phyloP scores from a whole-genome alignment of 35 echinoderm and acorn worm genomes.

The Apostichopus parvimensis region DNA sequence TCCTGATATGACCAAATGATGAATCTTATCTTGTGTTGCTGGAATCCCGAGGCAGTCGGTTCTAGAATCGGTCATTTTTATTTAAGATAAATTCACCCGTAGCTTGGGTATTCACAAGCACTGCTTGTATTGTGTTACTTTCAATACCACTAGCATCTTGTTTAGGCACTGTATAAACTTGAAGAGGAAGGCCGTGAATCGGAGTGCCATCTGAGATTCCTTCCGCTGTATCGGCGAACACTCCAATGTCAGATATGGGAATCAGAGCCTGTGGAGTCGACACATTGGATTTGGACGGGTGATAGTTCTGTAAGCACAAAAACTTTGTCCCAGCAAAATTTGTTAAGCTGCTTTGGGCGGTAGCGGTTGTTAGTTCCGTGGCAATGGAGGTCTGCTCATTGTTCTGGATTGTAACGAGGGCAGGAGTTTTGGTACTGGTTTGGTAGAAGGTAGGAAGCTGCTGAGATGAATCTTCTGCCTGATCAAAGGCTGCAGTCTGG shows the following conservation, averaged over 20 bases:
- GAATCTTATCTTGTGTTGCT: too few species aligned
- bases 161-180: conserved; percentile 15
- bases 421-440: background rate
- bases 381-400: background rate
- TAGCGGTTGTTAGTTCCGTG: background rate
- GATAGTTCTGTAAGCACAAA: conserved; percentile 18
- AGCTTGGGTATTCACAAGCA: conserved; percentile 3
- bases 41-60: too few species aligned
- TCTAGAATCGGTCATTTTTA: background rate
- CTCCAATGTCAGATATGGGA: conserved; percentile 8
- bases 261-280: conserved; percentile 13
- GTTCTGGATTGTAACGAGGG: background rate
- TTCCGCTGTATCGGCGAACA: conserved; percentile 4
- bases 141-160: background rate
- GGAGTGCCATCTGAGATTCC: background rate
- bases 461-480: background rate
- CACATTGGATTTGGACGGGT: background rate
- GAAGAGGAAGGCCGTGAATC: background rate
- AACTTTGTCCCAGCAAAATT: conserved; percentile 20
- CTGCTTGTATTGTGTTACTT: conserved; percentile 9
- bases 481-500: conserved; percentile 4
- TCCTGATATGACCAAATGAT: too few species aligned
- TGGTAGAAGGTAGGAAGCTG: conserved; percentile 8
- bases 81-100: background rate
- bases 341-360: background rate